Percentiles rank a stretch among this genome's conserved stretches.
These are phyloP conservation scores for Dascyllus trimaculatus DNA, from an alignment of 2,113 vertebrate species.

Conservation along the genomic window DNA sequence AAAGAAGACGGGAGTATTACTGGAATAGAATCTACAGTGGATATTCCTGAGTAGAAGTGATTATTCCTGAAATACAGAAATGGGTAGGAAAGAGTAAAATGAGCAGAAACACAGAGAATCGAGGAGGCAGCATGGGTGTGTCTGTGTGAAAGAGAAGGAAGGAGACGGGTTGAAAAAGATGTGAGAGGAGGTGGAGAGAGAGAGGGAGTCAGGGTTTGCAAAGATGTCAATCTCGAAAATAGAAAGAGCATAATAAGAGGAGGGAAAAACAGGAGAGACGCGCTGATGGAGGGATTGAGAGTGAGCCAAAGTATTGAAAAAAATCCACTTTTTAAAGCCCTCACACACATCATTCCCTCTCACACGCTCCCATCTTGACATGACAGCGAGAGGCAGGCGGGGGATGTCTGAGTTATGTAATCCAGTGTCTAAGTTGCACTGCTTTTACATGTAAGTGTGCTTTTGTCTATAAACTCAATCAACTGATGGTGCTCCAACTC, in stretches of 20 bases:
- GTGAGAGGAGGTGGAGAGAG: slow-evolving; percentile 14
- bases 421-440: slow-evolving; percentile 40
- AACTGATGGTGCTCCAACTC: slow-evolving; percentile 42
- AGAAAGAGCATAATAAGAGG: slow-evolving; percentile 5
- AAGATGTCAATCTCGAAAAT: slow-evolving; percentile 22
- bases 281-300: background rate
- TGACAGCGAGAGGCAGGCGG: slow-evolving; percentile 23
- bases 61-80: slow-evolving; percentile 2
- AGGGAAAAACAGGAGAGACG: background rate
- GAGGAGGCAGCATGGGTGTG: background rate
- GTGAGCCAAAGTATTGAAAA: background rate
- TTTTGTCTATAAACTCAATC: slow-evolving; percentile 66
- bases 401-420: slow-evolving; percentile 57
- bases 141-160: background rate
- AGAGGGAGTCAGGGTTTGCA: background rate
- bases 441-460: slow-evolving; percentile 43
- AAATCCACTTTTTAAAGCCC: slow-evolving; percentile 10
- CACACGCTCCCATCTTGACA: slow-evolving; percentile 13
- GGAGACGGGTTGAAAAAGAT: slow-evolving; percentile 21
- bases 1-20: background rate
- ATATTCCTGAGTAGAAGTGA: background rate
- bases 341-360: background rate
- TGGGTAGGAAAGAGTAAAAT: background rate
- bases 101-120: background rate
- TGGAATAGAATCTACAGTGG: background rate